Percentiles rank a stretch among this genome's conserved stretches.
Evolutionary conservation across 2,888 invertebrate species (phyloP).

Genomic region (Trachelus iudaicus): DNA sequence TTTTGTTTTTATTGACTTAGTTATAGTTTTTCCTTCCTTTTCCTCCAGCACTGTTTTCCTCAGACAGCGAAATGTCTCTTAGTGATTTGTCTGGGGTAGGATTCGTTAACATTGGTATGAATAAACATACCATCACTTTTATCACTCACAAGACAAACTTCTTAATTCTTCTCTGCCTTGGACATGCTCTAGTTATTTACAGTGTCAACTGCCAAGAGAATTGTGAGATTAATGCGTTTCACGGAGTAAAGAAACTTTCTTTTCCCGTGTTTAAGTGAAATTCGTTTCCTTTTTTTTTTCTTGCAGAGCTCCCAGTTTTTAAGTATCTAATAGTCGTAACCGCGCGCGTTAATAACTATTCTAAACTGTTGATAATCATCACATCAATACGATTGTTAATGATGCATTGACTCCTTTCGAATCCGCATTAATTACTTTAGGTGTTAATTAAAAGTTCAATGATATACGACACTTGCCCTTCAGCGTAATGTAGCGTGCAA

Average conservation of each 20-base stretch:
- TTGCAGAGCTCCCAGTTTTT: too few relatives aligned
- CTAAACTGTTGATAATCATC: not conserved
- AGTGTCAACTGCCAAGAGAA: not conserved
- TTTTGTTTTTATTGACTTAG: not conserved
- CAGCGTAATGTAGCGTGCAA: not conserved
- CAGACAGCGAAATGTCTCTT: not conserved
- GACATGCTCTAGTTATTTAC: not conserved
- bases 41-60: not conserved
- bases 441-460: not conserved
- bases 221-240: not conserved
- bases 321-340: not conserved
- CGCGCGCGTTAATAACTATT: not conserved
- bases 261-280: not conserved
- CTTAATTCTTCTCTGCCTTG: not conserved
- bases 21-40: not conserved
- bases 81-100: not conserved
- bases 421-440: not conserved
- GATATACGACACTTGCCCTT: not conserved
- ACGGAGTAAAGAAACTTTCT: not conserved
- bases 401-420: not conserved
- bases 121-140: not conserved
- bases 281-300: not conserved
- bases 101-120: not conserved
- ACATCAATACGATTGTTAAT: not conserved
- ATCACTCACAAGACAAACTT: too few relatives aligned